Evolutionary conservation across 2,888 invertebrate species (phyloP).

Genomic region (Adineta ricciae): DNA sequence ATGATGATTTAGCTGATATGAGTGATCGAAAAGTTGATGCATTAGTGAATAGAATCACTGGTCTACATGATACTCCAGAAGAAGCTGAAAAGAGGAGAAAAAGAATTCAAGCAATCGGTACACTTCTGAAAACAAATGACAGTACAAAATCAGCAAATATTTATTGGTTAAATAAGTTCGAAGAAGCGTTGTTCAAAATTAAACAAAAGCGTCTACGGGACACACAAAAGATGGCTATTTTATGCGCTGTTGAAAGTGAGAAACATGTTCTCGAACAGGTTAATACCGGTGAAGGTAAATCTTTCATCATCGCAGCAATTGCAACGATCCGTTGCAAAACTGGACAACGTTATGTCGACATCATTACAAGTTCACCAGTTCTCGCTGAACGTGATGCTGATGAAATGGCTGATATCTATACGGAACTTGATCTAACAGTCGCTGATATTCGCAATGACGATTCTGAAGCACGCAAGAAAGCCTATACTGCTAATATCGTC

Average conservation of each 20-base stretch:
- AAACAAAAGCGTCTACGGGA: too few relatives aligned
- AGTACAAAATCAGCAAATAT: too few relatives aligned
- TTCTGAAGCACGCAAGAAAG: background rate
- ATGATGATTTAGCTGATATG: too few relatives aligned
- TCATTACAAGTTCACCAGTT: background rate
- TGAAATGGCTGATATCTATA: background rate
- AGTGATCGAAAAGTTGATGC: too few relatives aligned
- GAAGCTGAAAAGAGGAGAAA: too few relatives aligned
- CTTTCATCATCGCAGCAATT: background rate
- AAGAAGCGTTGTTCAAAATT: too few relatives aligned
- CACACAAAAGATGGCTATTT: too few relatives aligned
- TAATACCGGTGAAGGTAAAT: background rate
- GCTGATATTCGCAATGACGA: constrained; percentile 8
- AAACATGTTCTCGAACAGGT: background rate
- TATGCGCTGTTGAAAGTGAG: too few relatives aligned
- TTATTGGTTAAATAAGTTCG: too few relatives aligned
- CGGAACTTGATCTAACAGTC: constrained; percentile 15
- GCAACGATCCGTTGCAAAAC: background rate
- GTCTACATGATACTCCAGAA: background rate
- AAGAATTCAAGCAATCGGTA: too few relatives aligned
- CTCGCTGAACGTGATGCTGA: background rate
- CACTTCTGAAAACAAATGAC: too few relatives aligned
- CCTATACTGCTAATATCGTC: constrained; percentile 32
- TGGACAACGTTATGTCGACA: background rate
- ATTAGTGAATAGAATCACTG: background rate